Evolutionary conservation across 2,113 vertebrate species (phyloP), one percentile per base, ranked within the genome.

Genomic region (Nanorana parkeri): DNA sequence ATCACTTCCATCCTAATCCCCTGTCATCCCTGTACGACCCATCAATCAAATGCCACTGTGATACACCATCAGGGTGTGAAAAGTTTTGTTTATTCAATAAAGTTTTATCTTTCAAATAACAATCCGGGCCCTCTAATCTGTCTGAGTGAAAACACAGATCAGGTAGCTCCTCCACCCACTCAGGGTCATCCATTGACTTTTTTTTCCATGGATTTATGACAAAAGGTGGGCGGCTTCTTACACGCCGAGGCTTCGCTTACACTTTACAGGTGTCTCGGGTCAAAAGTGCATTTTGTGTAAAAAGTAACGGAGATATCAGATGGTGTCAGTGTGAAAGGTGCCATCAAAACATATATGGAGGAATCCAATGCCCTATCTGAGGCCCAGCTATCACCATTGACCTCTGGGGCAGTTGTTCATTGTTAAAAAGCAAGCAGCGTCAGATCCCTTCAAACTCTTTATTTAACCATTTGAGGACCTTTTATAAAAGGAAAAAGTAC

Each of bases 271-370:
- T 36, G 29, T 15, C 47, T 15, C 19, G n/a, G 74, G 74, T 77
- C 74, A 77, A 77, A 19, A 77, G 74, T 77, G 58, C 74, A 77
- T n/a, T 51, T 58, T 52, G 41, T 64, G 74, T 77, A 52, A 64
- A 73, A 52, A 28, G 58, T 11, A 63, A 63, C 73, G 26, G 32
- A 11, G 58, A 63, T 76, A 76, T 63, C 73, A 51, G 73, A 64
- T 76, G 19, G 52, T 76, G 19, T 51, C 23, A 26, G 24, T 26
- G 72, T 60, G 58, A 36, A 29, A 75, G 28, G 72, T 75, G 55
- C 36, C 72, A 61, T 41, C 72, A 23, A 60, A 61, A 75, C 29
- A 58, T 28, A 61, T 24, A 55, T 5, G 16, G 29, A 41, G n/a
- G 72, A 58, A 75, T 60, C 23, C 60, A 41, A 61, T 61, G 19